phyloP scores from a whole-genome alignment of 2,888 invertebrate species.

The Allygus modestus region DNA sequence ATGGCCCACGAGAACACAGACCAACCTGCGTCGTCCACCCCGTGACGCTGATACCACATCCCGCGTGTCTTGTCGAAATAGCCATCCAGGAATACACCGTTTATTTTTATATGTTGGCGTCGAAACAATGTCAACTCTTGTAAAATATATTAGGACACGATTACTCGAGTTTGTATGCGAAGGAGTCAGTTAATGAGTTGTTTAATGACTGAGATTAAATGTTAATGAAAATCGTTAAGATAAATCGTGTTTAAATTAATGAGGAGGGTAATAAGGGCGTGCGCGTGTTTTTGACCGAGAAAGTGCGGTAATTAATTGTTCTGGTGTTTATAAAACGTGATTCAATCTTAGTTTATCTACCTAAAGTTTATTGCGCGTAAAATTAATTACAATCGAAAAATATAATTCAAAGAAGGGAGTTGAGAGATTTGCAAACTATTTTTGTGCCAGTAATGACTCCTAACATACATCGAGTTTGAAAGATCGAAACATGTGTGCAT shows the following conservation, averaged over 20 bases:
- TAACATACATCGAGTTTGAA: no score
- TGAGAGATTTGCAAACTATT: no score
- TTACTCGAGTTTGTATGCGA: not conserved
- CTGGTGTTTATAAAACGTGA: not conserved
- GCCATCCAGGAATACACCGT: not conserved
- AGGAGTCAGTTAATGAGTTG: not conserved
- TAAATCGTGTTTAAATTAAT: not conserved
- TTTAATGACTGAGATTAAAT: not conserved
- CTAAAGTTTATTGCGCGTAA: no score
- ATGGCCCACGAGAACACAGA: no score
- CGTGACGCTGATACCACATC: no score
- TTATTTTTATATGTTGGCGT: not conserved
- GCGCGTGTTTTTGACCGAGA: not conserved
- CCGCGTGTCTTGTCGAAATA: not conserved
- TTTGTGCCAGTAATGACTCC: no score
- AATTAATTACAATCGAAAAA: no score
- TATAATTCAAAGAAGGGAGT: no score
- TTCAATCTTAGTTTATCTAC: not conserved
- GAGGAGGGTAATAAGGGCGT: not conserved
- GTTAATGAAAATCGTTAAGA: not conserved
- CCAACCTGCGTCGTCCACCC: no score
- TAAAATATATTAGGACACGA: not conserved
- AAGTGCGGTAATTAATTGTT: not conserved
- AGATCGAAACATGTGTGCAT: no score
- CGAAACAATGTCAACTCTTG: slow-evolving; percentile 9